Evolutionary conservation across 2,113 vertebrate species (phyloP).

Genomic region (Saguinus imperator): DNA sequence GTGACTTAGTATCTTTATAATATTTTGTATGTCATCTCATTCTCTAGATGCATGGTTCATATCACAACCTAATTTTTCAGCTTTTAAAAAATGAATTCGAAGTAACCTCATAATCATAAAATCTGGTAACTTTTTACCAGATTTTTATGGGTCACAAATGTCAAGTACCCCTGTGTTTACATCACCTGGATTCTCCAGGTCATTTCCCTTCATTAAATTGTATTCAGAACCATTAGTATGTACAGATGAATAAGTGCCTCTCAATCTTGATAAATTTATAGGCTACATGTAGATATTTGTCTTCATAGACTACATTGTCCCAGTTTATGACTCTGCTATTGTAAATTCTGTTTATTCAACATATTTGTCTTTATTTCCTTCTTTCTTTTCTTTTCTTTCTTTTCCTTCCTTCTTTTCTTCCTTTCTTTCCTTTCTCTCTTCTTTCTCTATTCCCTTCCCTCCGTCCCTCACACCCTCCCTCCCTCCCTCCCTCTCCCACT

Average conservation of each 20-base stretch:
- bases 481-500: accelerated
- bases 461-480: accelerated
- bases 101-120: slow-evolving; percentile 1
- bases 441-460: too few relatives aligned
- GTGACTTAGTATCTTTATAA: neutral
- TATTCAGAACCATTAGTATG: neutral
- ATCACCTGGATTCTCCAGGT: accelerated
- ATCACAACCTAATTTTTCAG: neutral
- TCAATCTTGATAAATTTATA: neutral
- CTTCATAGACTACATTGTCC: neutral
- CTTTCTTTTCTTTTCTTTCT: too few relatives aligned
- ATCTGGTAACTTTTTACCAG: neutral
- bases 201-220: neutral
- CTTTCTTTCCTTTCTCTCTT: too few relatives aligned
- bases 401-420: too few relatives aligned
- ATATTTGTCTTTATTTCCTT: neutral
- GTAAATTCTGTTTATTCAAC: neutral
- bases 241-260: neutral
- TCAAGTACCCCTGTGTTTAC: neutral
- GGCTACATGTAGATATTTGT: neutral
- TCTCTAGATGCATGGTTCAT: neutral
- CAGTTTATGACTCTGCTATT: neutral
- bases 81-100: slow-evolving; percentile 6
- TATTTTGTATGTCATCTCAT: neutral
- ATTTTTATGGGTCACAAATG: neutral